phyloP scores from a whole-genome alignment of 2,797 vertebrate genomes.

The Myotis planiceps region DNA sequence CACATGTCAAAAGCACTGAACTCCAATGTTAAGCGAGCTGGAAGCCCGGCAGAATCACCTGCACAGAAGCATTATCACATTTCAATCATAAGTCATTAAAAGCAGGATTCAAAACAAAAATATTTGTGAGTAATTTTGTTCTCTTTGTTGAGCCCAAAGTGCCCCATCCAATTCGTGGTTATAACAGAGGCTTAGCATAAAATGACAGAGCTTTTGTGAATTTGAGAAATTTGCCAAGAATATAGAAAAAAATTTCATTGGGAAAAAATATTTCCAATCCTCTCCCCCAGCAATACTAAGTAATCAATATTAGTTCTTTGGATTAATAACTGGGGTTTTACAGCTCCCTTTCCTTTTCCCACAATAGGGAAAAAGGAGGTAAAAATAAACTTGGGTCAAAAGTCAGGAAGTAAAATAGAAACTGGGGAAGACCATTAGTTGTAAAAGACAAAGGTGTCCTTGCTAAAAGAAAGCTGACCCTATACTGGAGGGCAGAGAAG shows the following conservation, averaged over 20 bases:
- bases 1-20: slow-evolving; percentile 98
- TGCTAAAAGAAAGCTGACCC: background rate
- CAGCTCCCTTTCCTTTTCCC: background rate
- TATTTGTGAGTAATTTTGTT: background rate
- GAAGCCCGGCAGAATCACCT: slow-evolving; percentile 95
- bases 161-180: background rate
- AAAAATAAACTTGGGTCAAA: background rate
- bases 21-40: slow-evolving; percentile 96
- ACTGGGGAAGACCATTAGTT: background rate
- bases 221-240: background rate
- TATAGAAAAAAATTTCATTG: background rate
- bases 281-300: background rate
- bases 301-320: background rate
- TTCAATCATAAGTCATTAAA: slow-evolving; percentile 16
- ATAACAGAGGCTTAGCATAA: background rate
- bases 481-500: background rate
- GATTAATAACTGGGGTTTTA: background rate
- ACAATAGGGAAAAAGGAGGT: background rate
- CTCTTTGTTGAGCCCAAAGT: background rate
- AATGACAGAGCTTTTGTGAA: background rate
- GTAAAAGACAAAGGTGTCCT: background rate
- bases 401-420: background rate
- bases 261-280: background rate
- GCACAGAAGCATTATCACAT: slow-evolving; percentile 72
- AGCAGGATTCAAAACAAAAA: background rate